phyloP scores from a whole-genome alignment of 2,113 vertebrate genomes.

The Baryphthengus martii region DNA sequence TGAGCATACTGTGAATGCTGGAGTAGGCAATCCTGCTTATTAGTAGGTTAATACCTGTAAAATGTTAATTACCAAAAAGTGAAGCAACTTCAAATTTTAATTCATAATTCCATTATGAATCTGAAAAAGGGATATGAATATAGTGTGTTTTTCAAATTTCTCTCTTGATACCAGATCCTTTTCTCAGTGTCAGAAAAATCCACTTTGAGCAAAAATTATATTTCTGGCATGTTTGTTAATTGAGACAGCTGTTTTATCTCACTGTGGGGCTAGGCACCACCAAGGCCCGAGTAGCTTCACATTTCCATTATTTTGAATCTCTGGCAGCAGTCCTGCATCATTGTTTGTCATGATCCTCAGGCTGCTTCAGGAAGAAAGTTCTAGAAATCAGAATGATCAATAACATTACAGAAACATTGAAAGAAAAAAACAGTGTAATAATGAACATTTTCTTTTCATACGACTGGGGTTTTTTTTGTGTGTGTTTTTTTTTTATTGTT shows the following conservation, averaged over 20 bases:
- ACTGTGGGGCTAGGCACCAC: not conserved
- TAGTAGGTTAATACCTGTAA: not conserved
- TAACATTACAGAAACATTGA: not conserved
- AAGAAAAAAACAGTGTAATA: not conserved
- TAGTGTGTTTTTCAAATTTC: not conserved
- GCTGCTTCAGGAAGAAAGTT: not conserved
- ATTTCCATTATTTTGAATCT: not conserved
- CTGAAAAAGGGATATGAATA: not conserved
- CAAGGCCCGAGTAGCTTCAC: not conserved
- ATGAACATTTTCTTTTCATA: not conserved
- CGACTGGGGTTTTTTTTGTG: not conserved
- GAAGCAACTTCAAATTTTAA: not conserved
- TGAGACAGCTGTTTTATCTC: not conserved
- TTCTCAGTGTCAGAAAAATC: not conserved
- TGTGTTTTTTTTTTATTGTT: not conserved
- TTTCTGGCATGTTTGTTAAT: not conserved
- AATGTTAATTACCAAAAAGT: not conserved
- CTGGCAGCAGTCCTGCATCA: not conserved
- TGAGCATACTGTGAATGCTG: not conserved
- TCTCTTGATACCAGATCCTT: not conserved
- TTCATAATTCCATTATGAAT: not conserved
- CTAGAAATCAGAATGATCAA: not conserved
- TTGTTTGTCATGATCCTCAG: not conserved
- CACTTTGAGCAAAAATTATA: not conserved
- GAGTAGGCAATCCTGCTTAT: not conserved